Evolutionary conservation across 1,140 invertebrate genomes (phyloP), one percentile per base, ranked within the genome.

Genomic region (Dinothrombium tinctorium): DNA sequence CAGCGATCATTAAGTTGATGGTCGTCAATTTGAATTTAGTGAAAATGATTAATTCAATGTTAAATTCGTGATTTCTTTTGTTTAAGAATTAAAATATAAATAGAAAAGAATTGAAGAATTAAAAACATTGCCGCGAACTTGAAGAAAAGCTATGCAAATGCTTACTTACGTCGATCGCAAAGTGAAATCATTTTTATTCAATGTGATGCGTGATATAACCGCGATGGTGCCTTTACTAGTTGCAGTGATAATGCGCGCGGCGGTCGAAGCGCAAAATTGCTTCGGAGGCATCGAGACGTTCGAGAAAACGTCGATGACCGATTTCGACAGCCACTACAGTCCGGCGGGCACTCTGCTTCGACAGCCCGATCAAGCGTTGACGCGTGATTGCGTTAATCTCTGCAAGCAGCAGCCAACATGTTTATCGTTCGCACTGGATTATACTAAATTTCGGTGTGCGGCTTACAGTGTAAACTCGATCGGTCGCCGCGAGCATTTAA

Each of bases 231-330:
- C 42, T 20, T 24, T 44, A 14, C 39, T 44, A 22, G 20, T 44
- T 14, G 28, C 42, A 21, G 37, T 44, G 9, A 40, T 44, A 21
- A 41, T 33, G 8, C 12, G 42, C 33, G 26, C 36, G 7, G 8
- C 41, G n/a, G 42, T 44, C 17, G 14, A 22, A 6, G 14, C 22
- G 11, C 23, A 46, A 2, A 43, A 46, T 35, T 64, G 62, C 51
- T 64, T 64, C 46, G 62, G 62, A n/a, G 62, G 62, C 11, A 55
- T 60, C 3, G 58, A 62, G 47, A 59, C 59, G 5, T 62, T 60
- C 36, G 62, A 64, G 43, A 63, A 63, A 47, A 57, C 55, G 0
- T 53, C 59, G 3, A 56, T 56, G 22, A 53, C 56, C 21, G 51
- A 54, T 11, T 59, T 61, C 40, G 47, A 45, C 2, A 51, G 56